Evolutionary conservation across 2,797 vertebrate species (phyloP), one percentile per base, ranked within the genome.

Genomic region (Sebastiscus albofasciatus): DNA sequence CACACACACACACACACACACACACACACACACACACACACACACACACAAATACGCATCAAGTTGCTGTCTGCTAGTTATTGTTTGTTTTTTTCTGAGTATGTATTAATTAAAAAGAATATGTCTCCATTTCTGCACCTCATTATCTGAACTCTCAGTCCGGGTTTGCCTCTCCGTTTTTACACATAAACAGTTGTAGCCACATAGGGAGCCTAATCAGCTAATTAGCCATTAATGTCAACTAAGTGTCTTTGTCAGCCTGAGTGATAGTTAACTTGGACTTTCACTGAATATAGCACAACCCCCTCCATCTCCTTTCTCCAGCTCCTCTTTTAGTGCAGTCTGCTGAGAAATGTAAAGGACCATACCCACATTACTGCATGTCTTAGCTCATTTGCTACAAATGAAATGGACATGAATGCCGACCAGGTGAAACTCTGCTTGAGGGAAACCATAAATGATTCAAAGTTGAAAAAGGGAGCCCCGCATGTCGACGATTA

Each of bases 191-290:
- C 61, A 55, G 67, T 73, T 82, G 54, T 84, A 67, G 87, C 79
- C 59, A 69, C 39, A 42, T 42, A 42, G 75, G 42, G 84, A 42
- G 72, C 24, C 26, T 82, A 81, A 92, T 87, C 82, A 92, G 91
- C 90, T 81, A 92, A 81, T 95, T 95, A 92, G 81, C 82, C 86
- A 94, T 93, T 95, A 92, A 95, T 94, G 92, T 93, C 84, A 91
- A 74, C 87, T 85, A 87, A 92, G 74, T 82, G 56, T 88, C 90
- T 94, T 94, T 94, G 86, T 95, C 90, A 82, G 85, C 83, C 59
- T 91, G 88, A 94, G 89, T 94, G 91, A 95, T 90, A 86, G 76
- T 86, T 87, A 61, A 75, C 59, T 68, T 20, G n/a, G 64, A 81
- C 64, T 34, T 22, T 46, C n/a, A 79, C 72, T 75, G 75, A 68